phyloP scores from a whole-genome alignment of 2,113 vertebrate species.

The Thamnaconus septentrionalis region DNA sequence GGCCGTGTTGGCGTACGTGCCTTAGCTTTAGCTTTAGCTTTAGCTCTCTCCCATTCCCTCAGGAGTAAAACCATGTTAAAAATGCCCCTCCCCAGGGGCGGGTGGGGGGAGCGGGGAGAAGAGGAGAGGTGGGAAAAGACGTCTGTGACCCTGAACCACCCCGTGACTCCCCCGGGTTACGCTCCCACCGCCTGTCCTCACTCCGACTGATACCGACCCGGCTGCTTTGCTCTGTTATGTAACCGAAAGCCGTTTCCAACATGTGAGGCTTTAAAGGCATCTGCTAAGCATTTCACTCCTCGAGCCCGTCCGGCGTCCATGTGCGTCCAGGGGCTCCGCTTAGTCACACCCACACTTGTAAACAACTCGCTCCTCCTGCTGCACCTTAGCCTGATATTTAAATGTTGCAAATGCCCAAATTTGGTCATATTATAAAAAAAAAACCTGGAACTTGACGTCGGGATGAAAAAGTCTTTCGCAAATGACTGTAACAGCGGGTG shows the following conservation, averaged over 20 bases:
- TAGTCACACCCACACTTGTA: constrained; percentile 20
- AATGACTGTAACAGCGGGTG: not conserved
- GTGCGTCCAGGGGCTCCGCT: constrained; percentile 14
- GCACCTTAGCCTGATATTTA: not conserved
- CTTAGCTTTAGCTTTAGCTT: constrained; percentile 19
- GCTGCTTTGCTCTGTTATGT: constrained; percentile 31
- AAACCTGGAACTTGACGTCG: not conserved
- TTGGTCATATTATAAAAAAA: constrained; percentile 7
- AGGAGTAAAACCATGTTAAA: too few species aligned
- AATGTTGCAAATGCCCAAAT: constrained; percentile 9
- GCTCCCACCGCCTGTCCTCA: constrained; percentile 33
- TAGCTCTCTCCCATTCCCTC: not conserved
- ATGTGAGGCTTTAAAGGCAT: constrained; percentile 23
- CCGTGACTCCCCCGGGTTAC: constrained; percentile 43
- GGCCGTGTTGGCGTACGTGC: not conserved
- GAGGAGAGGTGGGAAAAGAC: constrained; percentile 65
- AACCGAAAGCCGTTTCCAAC: constrained; percentile 37
- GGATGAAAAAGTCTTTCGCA: too few species aligned
- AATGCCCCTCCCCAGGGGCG: not conserved
- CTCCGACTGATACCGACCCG: constrained; percentile 28
- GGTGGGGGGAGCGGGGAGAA: constrained; percentile 11
- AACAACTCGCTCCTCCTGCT: not conserved
- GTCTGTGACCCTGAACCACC: constrained; percentile 50
- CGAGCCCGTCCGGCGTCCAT: not conserved
- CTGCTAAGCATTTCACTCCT: constrained; percentile 28